Evolutionary conservation across 2,888 invertebrate species (phyloP).

Genomic region (Leistus spinibarbis): DNA sequence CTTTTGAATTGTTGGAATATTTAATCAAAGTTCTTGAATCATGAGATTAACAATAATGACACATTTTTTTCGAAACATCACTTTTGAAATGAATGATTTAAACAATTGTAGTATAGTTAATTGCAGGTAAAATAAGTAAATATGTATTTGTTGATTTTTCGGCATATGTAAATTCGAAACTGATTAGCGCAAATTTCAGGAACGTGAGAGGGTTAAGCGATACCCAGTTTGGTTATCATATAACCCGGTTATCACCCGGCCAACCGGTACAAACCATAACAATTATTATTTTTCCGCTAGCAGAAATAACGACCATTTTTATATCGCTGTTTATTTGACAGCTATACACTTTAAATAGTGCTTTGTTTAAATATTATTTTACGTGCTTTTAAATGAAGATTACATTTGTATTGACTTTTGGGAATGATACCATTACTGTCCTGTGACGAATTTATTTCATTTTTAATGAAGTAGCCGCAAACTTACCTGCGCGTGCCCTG

Average conservation of each 20-base stretch:
- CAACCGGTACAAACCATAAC: slow-evolving; percentile 3
- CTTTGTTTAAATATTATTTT: too few relatives aligned
- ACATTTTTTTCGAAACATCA: too few relatives aligned
- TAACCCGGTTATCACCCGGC: neutral
- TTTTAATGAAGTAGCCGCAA: neutral
- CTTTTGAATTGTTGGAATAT: too few relatives aligned
- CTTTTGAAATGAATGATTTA: too few relatives aligned
- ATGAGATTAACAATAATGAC: too few relatives aligned
- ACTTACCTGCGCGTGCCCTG: neutral
- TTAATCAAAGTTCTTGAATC: too few relatives aligned
- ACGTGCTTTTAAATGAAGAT: too few relatives aligned
- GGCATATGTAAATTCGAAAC: neutral
- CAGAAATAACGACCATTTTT: neutral
- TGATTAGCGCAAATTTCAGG: neutral
- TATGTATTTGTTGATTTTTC: too few relatives aligned
- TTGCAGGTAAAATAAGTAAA: too few relatives aligned
- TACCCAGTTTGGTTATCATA: neutral
- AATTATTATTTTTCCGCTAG: slow-evolving; percentile 3
- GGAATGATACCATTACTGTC: too few relatives aligned
- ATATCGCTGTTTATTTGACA: slow-evolving; percentile 7
- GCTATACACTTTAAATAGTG: neutral
- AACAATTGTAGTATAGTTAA: too few relatives aligned
- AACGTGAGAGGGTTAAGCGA: neutral
- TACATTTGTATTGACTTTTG: too few relatives aligned
- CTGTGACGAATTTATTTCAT: neutral